A percentile compares a stretch with the other conserved stretches of the same genome.
Conservation (phyloP, 2,113 vertebrate genomes). For the Merops nubicus region DNA sequence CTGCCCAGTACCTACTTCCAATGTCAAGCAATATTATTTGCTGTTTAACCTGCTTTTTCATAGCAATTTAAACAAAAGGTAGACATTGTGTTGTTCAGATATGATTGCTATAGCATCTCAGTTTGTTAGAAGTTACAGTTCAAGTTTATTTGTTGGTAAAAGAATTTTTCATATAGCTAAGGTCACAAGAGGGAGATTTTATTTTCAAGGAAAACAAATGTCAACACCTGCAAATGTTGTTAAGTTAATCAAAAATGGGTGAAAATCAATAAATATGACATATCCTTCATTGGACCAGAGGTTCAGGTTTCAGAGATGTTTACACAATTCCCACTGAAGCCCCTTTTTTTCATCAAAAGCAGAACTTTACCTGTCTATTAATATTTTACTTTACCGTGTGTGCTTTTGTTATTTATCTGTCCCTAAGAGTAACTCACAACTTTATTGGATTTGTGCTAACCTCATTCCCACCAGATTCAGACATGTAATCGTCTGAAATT, state of each 20-base stretch:
- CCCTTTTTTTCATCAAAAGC: neutral
- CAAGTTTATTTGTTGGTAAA: neutral
- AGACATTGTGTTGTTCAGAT: neutral
- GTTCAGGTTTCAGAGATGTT: neutral
- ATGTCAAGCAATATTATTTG: neutral
- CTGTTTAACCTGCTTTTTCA: neutral
- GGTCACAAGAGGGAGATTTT: neutral
- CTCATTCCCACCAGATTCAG: neutral
- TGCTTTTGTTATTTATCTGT: neutral
- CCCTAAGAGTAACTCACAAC: neutral
- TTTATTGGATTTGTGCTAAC: neutral
- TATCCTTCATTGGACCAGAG: neutral
- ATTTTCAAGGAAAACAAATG: neutral
- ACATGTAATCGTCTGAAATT: neutral
- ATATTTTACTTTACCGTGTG: neutral
- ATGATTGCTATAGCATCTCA: neutral
- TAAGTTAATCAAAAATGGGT: neutral
- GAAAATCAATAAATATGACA: neutral
- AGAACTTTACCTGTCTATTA: neutral
- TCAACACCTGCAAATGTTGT: neutral
- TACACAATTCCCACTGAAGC: neutral
- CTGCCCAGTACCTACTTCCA: neutral
- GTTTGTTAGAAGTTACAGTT: neutral
- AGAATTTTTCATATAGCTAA: neutral
- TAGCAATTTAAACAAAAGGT: neutral